Percentiles rank a stretch among this genome's conserved stretches.
Conservation (phyloP, 2,888 invertebrate species). For the Uropetala carovei region DNA sequence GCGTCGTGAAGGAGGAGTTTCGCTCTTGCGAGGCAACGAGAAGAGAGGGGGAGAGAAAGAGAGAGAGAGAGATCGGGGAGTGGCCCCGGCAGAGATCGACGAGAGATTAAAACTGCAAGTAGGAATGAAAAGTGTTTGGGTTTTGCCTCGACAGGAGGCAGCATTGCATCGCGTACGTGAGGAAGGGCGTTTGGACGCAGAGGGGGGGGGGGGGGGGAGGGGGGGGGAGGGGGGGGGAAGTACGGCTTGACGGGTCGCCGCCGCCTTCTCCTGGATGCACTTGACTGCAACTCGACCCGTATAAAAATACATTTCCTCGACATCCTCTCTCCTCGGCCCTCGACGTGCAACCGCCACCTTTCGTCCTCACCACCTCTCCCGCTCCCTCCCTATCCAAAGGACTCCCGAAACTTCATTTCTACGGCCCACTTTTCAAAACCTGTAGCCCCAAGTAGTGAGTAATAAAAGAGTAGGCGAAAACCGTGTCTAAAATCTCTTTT, state of each 20-base stretch:
- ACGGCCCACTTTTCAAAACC: too few species aligned
- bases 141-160: slow-evolving; percentile 7
- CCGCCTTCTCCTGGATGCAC: background rate
- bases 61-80: background rate
- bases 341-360: too few species aligned
- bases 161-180: slow-evolving; percentile 19
- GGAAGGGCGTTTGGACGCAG: background rate
- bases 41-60: too few species aligned
- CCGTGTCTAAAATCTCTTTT: too few species aligned
- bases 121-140: slow-evolving; percentile 31
- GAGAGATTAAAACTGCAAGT: background rate
- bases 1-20: background rate
- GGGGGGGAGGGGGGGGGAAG: background rate
- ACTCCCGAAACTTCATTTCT: too few species aligned
- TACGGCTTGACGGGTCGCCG: background rate
- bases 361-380: too few species aligned
- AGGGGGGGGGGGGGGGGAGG: background rate
- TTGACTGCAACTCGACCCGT: too few species aligned
- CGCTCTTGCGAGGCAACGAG: background rate
- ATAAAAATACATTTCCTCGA: too few species aligned
- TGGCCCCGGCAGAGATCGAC: background rate
- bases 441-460: too few species aligned
- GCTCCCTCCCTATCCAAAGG: too few species aligned
- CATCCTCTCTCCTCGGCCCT: too few species aligned
- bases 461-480: too few species aligned